Base-by-base conservation (phyloP, 2,113 vertebrate genomes). In the Orientallactaga bullata region DNA sequence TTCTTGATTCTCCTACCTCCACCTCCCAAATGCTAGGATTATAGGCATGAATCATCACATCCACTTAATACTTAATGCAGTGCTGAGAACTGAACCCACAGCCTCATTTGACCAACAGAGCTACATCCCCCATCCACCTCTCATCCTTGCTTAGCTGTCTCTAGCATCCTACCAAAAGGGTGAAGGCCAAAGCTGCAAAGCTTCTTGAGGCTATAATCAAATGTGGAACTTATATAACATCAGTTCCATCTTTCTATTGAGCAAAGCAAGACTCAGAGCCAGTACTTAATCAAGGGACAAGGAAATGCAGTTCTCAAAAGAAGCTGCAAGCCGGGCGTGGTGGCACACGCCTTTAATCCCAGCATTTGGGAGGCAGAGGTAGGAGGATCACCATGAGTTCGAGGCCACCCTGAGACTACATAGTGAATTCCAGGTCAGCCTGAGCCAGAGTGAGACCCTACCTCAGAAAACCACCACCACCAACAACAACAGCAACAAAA, bases 241-340 rank as follows among this genome's bases (percentile, higher is more conserved):
- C 39, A 35, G 28, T 78, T 81, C 55, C 2, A 85, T 51, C 68
- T 74, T 85, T 89, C 76, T 89, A 51, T 32, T 85, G 35, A 68
- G 72, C 71, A 88, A 89, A 95, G 89, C 84, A 92, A 79, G 65
- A 86, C 71, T n/a, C 71, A 93, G 81, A 89, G 90, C 26, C 83
- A 91, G 84, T 26, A 39, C 55, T 72, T 92, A 90, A 87, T 21
- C 72, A 55, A 92, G 39, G 47, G 32, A 42, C 55, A 39, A 84
- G 37, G 82, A 72, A 88, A 86, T 87, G 23, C 37, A 85, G 39
- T 32, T 89, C 66, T 66, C 81, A 21, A 94, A 3, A 88, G 28
- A 69, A 81, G 37, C 73, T 81, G 30, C 82, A 91, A 84, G n/a
- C n/a, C n/a, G n/a, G n/a, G n/a, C n/a, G n/a, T n/a, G n/a, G n/a